Evolutionary conservation across 1,140 invertebrate genomes (phyloP).

Genomic region (Acromyrmex charruanus): DNA sequence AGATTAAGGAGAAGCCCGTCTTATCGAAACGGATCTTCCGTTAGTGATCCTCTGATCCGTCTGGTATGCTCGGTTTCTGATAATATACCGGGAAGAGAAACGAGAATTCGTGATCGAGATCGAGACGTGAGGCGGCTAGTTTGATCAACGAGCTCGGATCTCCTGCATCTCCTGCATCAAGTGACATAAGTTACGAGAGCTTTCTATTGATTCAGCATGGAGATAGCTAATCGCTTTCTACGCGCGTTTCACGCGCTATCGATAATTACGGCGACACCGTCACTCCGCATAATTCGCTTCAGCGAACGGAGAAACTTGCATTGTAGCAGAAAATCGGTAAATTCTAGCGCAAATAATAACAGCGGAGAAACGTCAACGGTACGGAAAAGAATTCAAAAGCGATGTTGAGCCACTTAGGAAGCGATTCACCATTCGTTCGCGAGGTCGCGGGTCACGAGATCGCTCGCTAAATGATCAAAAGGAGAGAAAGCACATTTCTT

Average conservation of each 20-base stretch:
- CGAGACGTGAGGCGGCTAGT: not conserved
- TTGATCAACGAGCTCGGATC: constrained; percentile 31
- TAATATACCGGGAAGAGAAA: not conserved
- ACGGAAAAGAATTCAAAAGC: constrained; percentile 10
- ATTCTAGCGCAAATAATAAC: constrained; percentile 49
- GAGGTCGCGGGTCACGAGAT: not conserved
- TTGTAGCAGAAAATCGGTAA: constrained; percentile 61
- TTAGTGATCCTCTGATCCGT: not conserved
- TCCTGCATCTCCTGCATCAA: constrained; percentile 38
- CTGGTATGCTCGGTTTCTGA: not conserved
- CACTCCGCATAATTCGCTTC: constrained; percentile 59
- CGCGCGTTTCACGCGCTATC: constrained; percentile 67
- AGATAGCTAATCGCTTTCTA: constrained; percentile 75
- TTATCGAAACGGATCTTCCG: not conserved
- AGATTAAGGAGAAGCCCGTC: not conserved
- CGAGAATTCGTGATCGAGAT: constrained; percentile 47
- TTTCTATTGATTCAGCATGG: constrained; percentile 74
- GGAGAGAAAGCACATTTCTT: constrained; percentile 10
- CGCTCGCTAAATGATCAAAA: not conserved
- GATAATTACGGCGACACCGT: constrained; percentile 71
- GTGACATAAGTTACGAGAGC: constrained; percentile 66
- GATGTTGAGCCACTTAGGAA: not conserved
- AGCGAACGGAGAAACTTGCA: constrained; percentile 61
- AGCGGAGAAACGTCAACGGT: constrained; percentile 6
- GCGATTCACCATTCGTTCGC: not conserved